phyloP scores from a whole-genome alignment of 2,113 vertebrate species.

The Promerops cafer region DNA sequence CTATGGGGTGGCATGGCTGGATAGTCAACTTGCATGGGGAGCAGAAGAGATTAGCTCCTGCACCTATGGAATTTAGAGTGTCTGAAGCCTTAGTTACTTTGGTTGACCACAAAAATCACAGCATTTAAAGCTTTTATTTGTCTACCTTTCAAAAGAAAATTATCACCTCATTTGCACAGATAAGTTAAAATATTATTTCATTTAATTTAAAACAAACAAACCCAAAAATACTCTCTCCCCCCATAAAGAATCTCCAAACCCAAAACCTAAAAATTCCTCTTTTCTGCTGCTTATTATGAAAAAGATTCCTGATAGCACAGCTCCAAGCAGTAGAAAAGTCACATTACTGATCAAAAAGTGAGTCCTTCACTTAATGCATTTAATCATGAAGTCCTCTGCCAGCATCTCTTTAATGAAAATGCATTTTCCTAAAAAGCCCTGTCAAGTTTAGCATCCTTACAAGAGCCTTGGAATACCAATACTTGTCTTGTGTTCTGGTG shows the following conservation, averaged over 20 bases:
- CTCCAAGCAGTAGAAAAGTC: neutral
- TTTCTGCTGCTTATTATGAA: neutral
- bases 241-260: neutral
- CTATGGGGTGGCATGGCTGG: too few species aligned
- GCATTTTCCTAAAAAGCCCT: neutral
- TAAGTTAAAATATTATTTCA: neutral
- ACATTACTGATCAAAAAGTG: neutral
- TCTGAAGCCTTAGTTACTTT: neutral
- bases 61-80: neutral
- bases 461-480: neutral
- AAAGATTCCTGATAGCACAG: neutral
- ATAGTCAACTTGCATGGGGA: neutral
- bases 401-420: neutral
- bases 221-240: neutral
- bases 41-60: neutral
- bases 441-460: neutral
- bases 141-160: neutral
- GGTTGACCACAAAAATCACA: neutral
- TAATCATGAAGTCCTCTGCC: neutral
- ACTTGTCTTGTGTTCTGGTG: neutral
- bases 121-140: neutral
- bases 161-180: neutral
- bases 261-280: neutral
- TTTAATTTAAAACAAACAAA: neutral
- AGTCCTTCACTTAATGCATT: neutral